These are phyloP conservation scores for Scaptodrosophila latifasciaeformis DNA, from an alignment of 2,888 invertebrate genomes.

Conservation along the genomic window DNA sequence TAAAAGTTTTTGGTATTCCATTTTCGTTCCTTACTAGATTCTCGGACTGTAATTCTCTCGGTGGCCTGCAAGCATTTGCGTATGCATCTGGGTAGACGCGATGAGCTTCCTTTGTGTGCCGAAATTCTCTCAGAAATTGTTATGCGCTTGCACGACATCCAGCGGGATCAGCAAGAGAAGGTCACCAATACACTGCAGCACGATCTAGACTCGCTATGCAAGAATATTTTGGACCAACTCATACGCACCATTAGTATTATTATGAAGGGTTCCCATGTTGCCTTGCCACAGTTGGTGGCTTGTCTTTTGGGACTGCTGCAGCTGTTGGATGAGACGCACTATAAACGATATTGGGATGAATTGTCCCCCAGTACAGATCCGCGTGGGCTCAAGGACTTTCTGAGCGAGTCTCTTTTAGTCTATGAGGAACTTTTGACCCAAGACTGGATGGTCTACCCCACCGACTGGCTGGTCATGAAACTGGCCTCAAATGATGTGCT, in stretches of 20 bases:
- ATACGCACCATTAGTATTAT: constrained; percentile 89
- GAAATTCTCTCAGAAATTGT: constrained; percentile 92
- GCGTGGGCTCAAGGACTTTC: constrained; percentile 89
- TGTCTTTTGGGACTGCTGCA: constrained; percentile 90
- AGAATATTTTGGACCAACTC: constrained; percentile 87
- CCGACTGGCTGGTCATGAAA: constrained; percentile 93
- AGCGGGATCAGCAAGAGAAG: constrained; percentile 77
- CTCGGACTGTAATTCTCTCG: constrained; percentile 87
- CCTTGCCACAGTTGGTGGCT: constrained; percentile 85
- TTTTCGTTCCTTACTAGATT: constrained; percentile 77
- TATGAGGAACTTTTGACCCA: constrained; percentile 74
- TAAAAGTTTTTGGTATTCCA: background rate
- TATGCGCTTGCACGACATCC: constrained; percentile 76
- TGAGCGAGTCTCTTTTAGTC: constrained; percentile 84
- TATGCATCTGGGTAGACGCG: constrained; percentile 86
- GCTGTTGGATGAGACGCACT: constrained; percentile 90
- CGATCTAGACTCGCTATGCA: constrained; percentile 88
- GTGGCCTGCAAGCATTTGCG: constrained; percentile 91
- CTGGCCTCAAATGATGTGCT: constrained; percentile 92
- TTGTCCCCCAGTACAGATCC: constrained; percentile 80
- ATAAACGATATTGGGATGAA: constrained; percentile 90
- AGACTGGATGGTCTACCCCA: constrained; percentile 80
- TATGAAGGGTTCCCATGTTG: constrained; percentile 84
- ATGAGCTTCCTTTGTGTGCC: constrained; percentile 88
- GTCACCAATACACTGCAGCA: constrained; percentile 78